phyloP scores from a whole-genome alignment of 2,113 vertebrate genomes.

The Rhynchopsitta pachyrhyncha region DNA sequence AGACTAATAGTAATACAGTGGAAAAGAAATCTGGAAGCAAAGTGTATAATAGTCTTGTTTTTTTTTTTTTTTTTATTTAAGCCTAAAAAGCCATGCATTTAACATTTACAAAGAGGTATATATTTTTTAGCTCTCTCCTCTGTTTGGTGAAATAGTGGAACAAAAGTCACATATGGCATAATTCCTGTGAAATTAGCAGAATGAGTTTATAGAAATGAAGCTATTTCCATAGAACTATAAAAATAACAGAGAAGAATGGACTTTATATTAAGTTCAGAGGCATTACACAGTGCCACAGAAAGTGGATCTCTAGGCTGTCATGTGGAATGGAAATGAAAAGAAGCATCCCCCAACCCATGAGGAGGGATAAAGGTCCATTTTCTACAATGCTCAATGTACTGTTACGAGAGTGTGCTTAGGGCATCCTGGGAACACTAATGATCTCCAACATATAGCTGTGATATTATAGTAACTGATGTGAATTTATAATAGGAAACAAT shows the following conservation, averaged over 20 bases:
- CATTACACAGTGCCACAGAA: neutral
- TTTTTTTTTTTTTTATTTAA: neutral
- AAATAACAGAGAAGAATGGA: neutral
- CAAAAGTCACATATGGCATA: neutral
- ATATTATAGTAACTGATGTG: neutral
- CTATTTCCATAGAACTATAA: neutral
- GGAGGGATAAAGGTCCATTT: neutral
- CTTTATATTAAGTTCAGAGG: neutral
- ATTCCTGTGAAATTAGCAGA: neutral
- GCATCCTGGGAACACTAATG: neutral
- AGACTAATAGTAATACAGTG: neutral
- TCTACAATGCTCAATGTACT: rapidly evolving
- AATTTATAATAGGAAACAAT: neutral
- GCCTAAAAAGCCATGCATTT: neutral
- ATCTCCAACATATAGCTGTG: neutral
- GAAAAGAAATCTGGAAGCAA: neutral
- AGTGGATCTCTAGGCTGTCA: neutral
- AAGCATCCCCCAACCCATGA: neutral
- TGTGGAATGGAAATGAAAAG: neutral
- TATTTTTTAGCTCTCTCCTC: neutral
- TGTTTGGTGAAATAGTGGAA: neutral
- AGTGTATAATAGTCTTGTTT: neutral
- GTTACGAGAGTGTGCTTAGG: neutral
- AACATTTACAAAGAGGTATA: neutral
- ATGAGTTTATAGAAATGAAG: neutral